Base-by-base conservation (phyloP, 2,797 vertebrate genomes). In the Enteromius viviparus region DNA sequence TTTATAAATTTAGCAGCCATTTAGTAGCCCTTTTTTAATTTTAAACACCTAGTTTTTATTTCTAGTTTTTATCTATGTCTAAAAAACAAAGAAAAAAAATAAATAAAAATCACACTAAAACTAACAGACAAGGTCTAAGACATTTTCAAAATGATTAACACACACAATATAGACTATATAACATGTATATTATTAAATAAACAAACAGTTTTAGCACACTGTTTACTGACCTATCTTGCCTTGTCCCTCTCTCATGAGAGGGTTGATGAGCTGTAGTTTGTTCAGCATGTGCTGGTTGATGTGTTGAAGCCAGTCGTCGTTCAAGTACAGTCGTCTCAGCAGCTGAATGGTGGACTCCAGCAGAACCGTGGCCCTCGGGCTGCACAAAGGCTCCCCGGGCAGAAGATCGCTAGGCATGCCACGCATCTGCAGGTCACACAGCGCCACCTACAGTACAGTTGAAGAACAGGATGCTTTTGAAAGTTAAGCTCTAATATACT, bases 351-450 rank as follows among this genome's bases (percentile, higher is more conserved):
- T 92, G 2, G 94, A 94, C 90, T 96, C 95, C 81, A 95, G 87
- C 64, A 96, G 92, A 69, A 95, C 93, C 0, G 93, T 94, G 75
- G 88, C 89, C 2, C 89, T 91, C 26, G 95, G 95, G 86, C 95
- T 94, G 87, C 95, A 96, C 76, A 95, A 91, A 7, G 95, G 95
- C 80, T 95, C 95, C 1, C 95, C 95, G 0, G 95, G 93, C 7
- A 95, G 89, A 0, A 96, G 92, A 81, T 94, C 94, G 62, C 91
- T 94, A 76, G 94, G 95, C 92, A 95, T 94, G 29, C 95, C 95
- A 76, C 95, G 92, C 93, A 96, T 95, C 89, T 95, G 93, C 62
- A 96, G 92, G 64, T 96, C 95, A 86, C 91, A 91, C 79, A 96
- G 88, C 1, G 93, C 90, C 89, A 96, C 95, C 95, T 96, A 87